A percentile compares a stretch with the other conserved stretches of the same genome.
Conservation (phyloP, 2,113 vertebrate genomes). For the Holacanthus passer region DNA sequence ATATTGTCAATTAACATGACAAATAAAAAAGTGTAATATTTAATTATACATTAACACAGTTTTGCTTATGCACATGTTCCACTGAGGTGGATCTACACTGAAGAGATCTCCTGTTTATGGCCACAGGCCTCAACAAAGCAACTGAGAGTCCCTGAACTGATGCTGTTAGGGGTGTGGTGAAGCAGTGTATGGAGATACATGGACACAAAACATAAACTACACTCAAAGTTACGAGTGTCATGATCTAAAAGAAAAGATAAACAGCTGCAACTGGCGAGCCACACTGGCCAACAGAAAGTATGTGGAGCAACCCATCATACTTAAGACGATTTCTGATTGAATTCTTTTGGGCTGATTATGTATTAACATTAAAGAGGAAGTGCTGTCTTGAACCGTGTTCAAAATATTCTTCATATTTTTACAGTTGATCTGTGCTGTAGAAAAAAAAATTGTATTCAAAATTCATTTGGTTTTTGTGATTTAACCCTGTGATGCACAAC, state of each 20-base stretch:
- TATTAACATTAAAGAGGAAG: slow-evolving; percentile 4
- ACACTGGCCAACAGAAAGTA: background rate
- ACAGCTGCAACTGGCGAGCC: background rate
- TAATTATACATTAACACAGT: background rate
- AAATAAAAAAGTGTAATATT: background rate
- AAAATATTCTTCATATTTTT: background rate
- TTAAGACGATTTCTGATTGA: background rate
- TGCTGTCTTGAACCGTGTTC: background rate
- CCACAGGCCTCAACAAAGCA: slow-evolving; percentile 26
- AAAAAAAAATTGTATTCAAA: background rate
- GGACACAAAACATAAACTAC: background rate
- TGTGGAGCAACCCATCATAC: background rate
- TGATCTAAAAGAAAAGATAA: background rate
- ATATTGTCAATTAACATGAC: slow-evolving; percentile 10
- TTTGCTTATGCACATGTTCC: background rate
- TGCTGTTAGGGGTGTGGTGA: background rate
- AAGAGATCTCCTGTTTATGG: slow-evolving; percentile 5
- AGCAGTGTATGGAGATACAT: background rate
- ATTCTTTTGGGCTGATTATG: background rate
- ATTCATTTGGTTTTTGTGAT: background rate
- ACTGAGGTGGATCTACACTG: background rate
- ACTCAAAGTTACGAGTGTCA: background rate
- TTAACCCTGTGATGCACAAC: no score
- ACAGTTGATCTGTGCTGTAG: background rate
- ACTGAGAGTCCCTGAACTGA: slow-evolving; percentile 42